Conservation (phyloP, 2,888 invertebrate genomes). For the Trissolcus brochymenae region DNA sequence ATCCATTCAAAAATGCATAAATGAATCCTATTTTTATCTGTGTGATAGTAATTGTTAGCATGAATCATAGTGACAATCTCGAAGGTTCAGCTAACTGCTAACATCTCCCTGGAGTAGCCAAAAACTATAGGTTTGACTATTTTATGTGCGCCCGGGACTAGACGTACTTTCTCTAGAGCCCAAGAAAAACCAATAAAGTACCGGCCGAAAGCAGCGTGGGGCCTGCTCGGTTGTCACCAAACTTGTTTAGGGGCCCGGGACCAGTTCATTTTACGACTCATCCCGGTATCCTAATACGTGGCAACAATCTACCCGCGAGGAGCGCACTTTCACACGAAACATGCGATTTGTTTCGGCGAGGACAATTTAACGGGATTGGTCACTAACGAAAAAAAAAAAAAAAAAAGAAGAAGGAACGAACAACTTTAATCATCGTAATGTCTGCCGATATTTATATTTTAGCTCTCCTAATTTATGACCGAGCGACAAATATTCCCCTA, state of each 20-base stretch:
- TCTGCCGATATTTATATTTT: slow-evolving; percentile 45
- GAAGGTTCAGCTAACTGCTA: slow-evolving; percentile 1
- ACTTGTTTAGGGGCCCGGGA: slow-evolving; percentile 69
- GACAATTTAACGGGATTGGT: slow-evolving; percentile 56
- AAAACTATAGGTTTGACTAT: slow-evolving; percentile 28
- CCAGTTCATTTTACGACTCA: slow-evolving; percentile 65
- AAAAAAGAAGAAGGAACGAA: slow-evolving; percentile 4
- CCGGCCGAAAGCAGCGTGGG: slow-evolving; percentile 63
- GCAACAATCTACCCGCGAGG: slow-evolving; percentile 58
- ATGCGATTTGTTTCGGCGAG: slow-evolving; percentile 48
- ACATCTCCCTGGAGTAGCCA: not conserved
- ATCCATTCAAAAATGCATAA: slow-evolving; percentile 41
- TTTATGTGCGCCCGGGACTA: slow-evolving; percentile 37
- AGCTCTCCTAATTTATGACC: slow-evolving; percentile 39
- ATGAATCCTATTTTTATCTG: slow-evolving; percentile 32
- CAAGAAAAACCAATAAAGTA: slow-evolving; percentile 56
- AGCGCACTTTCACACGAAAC: slow-evolving; percentile 55
- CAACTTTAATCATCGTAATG: slow-evolving; percentile 46
- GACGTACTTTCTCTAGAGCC: slow-evolving; percentile 66
- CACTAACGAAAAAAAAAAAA: not conserved
- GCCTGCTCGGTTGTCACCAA: slow-evolving; percentile 72
- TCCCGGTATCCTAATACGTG: slow-evolving; percentile 66
- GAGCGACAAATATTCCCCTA: slow-evolving; percentile 45
- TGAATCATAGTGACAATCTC: slow-evolving; percentile 38
- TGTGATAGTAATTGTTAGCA: slow-evolving; percentile 41